phyloP scores from a whole-genome alignment of 2,888 invertebrate genomes.

The Eulithis prunata region DNA sequence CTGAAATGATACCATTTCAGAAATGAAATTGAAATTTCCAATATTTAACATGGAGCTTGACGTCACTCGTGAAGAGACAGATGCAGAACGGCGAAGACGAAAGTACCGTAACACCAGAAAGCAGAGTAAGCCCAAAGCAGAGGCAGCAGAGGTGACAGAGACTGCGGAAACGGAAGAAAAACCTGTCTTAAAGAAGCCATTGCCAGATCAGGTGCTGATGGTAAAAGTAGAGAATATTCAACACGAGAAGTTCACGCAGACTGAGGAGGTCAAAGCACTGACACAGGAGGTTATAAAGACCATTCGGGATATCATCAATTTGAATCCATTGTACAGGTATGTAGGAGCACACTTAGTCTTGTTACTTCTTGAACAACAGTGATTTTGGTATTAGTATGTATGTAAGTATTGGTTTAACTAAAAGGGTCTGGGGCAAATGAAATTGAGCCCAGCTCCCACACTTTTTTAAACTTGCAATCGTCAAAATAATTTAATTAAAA shows the following conservation, averaged over 20 bases:
- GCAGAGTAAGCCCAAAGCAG: constrained; percentile 44
- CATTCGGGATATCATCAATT: constrained; percentile 97
- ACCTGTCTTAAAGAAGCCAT: constrained; percentile 55
- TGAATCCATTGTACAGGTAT: constrained; percentile 96
- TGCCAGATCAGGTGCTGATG: constrained; percentile 88
- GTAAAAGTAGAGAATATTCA: constrained; percentile 96
- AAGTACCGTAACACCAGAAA: constrained; percentile 72
- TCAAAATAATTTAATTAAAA: no score
- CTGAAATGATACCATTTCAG: constrained; percentile 79
- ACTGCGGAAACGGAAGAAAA: constrained; percentile 32
- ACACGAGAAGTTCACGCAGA: constrained; percentile 94
- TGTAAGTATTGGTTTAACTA: no score
- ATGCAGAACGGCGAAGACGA: constrained; percentile 83
- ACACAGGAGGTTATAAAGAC: constrained; percentile 99
- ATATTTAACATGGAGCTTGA: constrained; percentile 92
- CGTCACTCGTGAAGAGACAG: constrained; percentile 91
- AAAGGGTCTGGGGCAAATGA: no score
- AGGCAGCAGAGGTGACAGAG: constrained; percentile 30
- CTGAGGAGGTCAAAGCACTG: constrained; percentile 97
- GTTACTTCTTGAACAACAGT: no score
- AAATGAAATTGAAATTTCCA: constrained; percentile 93
- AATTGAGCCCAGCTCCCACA: no score
- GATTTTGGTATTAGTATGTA: no score
- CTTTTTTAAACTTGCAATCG: no score
- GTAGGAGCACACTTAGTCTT: constrained; percentile 27